Evolutionary conservation across 2,888 invertebrate genomes (phyloP).

Genomic region (Ethmia dodecea): DNA sequence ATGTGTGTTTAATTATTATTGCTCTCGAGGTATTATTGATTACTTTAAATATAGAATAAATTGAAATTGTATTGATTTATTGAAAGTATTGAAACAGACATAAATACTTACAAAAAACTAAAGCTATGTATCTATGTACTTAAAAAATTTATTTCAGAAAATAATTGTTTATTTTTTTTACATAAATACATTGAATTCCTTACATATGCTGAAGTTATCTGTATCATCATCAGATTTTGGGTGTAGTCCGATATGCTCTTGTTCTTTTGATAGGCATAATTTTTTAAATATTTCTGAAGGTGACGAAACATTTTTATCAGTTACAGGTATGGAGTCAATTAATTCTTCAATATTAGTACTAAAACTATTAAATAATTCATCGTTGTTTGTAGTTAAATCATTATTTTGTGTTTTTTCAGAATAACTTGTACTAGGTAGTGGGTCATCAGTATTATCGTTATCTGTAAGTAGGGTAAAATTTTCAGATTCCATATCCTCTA

Average conservation of each 20-base stretch:
- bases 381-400: conserved; percentile 9
- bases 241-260: conserved; percentile 34
- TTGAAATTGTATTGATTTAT: no score
- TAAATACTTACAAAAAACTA: no score
- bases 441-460: conserved; percentile 10
- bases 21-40: no score
- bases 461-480: conserved; percentile 56
- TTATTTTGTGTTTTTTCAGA: conserved; percentile 4
- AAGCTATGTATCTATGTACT: no score
- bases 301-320: conserved; percentile 77
- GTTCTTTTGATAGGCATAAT: conserved; percentile 75
- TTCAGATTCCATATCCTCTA: conserved; percentile 69
- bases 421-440: conserved; percentile 16
- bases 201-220: conserved; percentile 27
- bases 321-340: conserved; percentile 41
- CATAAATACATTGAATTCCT: conserved; percentile 37
- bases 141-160: no score
- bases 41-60: no score
- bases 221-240: conserved; percentile 24
- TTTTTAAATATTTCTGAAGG: conserved; percentile 82
- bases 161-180: no score
- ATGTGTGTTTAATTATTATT: no score
- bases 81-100: no score
- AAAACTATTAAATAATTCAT: conserved; percentile 59
- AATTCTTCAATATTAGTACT: conserved; percentile 52